Conservation (phyloP, 2,797 vertebrate species). For the Labeo calbasu region DNA sequence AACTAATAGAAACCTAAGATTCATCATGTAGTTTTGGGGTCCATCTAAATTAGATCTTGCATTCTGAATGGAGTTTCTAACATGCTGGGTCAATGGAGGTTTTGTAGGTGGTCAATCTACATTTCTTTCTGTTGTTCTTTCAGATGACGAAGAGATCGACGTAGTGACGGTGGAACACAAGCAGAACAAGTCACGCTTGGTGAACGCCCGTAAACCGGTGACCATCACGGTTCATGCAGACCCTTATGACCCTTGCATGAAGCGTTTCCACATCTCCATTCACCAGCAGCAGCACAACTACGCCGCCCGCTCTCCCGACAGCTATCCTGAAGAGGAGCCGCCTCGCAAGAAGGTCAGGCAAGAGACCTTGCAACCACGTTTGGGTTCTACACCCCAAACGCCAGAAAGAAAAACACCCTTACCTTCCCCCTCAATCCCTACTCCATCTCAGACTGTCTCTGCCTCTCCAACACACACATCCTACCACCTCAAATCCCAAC, state of each 20-base stretch:
- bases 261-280: constrained; percentile 93
- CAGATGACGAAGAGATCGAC: constrained; percentile 92
- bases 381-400: constrained; percentile 67
- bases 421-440: constrained; percentile 69
- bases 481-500: constrained; percentile 80
- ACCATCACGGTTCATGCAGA: constrained; percentile 91
- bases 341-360: constrained; percentile 76
- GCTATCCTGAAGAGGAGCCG: constrained; percentile 70
- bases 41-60: background rate
- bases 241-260: constrained; percentile 87
- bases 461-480: constrained; percentile 59
- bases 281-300: constrained; percentile 98
- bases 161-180: constrained; percentile 92
- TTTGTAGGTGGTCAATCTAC: background rate
- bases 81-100: background rate
- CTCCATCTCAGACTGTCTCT: constrained; percentile 49
- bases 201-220: constrained; percentile 82
- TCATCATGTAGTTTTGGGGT: background rate
- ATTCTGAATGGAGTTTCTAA: background rate
- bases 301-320: constrained; percentile 88
- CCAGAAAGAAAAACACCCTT: constrained; percentile 67
- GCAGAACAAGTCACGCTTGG: constrained; percentile 71
- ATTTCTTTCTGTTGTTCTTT: constrained; percentile 82
- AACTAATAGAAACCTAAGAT: background rate
- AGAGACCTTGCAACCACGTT: constrained; percentile 68